Evolutionary conservation across 2,797 vertebrate species (phyloP).

Genomic region (Silurus aristotelis): DNA sequence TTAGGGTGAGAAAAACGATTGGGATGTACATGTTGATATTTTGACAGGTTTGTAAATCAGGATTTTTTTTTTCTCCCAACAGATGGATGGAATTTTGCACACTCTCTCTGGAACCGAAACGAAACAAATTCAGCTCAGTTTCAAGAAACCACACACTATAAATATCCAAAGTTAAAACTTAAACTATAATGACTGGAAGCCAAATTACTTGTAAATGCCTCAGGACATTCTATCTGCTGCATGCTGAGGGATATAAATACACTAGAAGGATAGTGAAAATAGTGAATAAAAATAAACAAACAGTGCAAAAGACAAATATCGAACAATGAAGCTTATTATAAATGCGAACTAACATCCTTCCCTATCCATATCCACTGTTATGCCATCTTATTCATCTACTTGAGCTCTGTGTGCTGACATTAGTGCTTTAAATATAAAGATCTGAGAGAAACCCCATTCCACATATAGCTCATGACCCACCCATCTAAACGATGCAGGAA

Average conservation of each 20-base stretch:
- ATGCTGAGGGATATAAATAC: constrained; percentile 24
- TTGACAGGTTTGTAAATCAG: constrained; percentile 16
- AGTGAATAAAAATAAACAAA: constrained; percentile 28
- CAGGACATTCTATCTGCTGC: constrained; percentile 28
- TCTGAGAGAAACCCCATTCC: constrained; percentile 20
- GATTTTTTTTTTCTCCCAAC: background rate
- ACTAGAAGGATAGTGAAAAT: constrained; percentile 14
- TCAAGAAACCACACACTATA: constrained; percentile 15
- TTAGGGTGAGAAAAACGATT: background rate
- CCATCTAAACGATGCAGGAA: constrained; percentile 36
- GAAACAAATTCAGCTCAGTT: constrained; percentile 16
- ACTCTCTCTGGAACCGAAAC: background rate
- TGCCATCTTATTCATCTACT: background rate
- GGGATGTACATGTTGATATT: constrained; percentile 21
- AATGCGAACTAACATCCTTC: constrained; percentile 19
- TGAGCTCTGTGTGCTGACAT: constrained; percentile 4
- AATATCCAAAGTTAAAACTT: constrained; percentile 27
- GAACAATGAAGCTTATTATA: background rate
- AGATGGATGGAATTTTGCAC: constrained; percentile 20
- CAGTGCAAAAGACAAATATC: background rate
- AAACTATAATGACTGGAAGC: constrained; percentile 11
- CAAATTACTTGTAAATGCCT: constrained; percentile 14
- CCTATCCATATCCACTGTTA: constrained; percentile 1
- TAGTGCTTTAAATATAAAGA: constrained; percentile 36
- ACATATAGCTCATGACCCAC: constrained; percentile 34